Evolutionary conservation across 2,113 vertebrate genomes (phyloP).

Genomic region (Onychostruthus taczanowskii): DNA sequence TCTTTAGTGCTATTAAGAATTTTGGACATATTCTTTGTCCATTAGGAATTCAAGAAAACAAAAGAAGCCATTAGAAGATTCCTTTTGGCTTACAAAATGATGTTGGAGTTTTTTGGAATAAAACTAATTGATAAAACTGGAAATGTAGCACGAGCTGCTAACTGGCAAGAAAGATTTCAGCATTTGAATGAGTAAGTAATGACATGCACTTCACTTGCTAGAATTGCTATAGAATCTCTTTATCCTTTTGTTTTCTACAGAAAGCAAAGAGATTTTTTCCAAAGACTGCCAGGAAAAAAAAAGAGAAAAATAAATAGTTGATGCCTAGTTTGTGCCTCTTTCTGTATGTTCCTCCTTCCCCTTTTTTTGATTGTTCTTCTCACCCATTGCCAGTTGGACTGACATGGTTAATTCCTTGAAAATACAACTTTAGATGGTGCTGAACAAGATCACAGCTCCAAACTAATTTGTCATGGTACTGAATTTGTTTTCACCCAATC

Average conservation of each 20-base stretch:
- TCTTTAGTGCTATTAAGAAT: not conserved
- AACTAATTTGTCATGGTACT: not conserved
- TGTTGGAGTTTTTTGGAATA: conserved; percentile 98
- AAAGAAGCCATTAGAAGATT: conserved; percentile 94
- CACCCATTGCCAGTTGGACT: not conserved
- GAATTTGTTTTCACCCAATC: not conserved
- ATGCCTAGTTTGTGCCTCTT: not conserved
- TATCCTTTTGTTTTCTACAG: not conserved
- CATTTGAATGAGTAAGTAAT: conserved; percentile 95
- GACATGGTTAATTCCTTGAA: not conserved
- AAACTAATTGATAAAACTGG: conserved; percentile 93
- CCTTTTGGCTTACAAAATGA: conserved; percentile 91
- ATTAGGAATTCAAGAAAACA: conserved; percentile 96
- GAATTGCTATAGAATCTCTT: not conserved
- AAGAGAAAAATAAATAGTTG: not conserved
- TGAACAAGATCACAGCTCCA: not conserved
- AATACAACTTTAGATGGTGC: not conserved
- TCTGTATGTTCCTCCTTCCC: not conserved
- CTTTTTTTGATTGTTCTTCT: not conserved
- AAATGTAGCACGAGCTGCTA: conserved; percentile 85
- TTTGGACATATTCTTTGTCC: not conserved
- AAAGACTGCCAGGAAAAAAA: not conserved
- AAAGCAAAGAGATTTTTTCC: not conserved
- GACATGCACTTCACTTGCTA: not conserved
- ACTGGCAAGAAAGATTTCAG: conserved; percentile 95